Evolutionary conservation across 2,797 vertebrate genomes (phyloP).

Genomic region (Sphaeramia orbicularis): DNA sequence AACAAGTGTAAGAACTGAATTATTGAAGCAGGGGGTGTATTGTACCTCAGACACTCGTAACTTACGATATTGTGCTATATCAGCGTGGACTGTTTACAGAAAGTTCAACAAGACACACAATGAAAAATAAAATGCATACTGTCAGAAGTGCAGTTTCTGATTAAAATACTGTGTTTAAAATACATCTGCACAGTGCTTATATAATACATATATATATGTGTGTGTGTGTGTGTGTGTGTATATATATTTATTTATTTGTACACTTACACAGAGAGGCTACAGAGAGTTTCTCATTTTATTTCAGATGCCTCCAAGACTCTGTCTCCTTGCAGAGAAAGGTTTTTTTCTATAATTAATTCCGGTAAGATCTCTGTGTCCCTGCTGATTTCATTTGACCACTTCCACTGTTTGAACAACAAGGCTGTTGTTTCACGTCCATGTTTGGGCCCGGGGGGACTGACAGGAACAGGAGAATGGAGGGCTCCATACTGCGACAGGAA

Average conservation of each 20-base stretch:
- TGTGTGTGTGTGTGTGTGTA: too few species aligned
- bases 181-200: not conserved
- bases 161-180: conserved; percentile 19
- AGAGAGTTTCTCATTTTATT: too few species aligned
- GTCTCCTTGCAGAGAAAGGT: conserved; percentile 19
- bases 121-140: conserved; percentile 3
- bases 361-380: conserved; percentile 7
- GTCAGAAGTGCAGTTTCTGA: conserved; percentile 15
- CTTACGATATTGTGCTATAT: conserved; percentile 18
- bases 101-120: conserved; percentile 13
- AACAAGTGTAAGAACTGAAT: conserved; percentile 32
- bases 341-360: conserved; percentile 54
- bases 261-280: not conserved
- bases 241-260: too few species aligned
- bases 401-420: conserved; percentile 42
- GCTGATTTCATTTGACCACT: conserved; percentile 51
- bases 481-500: conserved; percentile 50
- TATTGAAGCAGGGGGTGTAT: conserved; percentile 44
- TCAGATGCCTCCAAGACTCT: not conserved
- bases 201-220: too few species aligned
- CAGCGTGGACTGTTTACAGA: conserved; percentile 27
- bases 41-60: conserved; percentile 36
- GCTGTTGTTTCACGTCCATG: conserved; percentile 54
- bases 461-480: conserved; percentile 42
- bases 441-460: conserved; percentile 42